phyloP scores from a whole-genome alignment of 64 coral and sea anemone genomes.

The Acropora tenuis region DNA sequence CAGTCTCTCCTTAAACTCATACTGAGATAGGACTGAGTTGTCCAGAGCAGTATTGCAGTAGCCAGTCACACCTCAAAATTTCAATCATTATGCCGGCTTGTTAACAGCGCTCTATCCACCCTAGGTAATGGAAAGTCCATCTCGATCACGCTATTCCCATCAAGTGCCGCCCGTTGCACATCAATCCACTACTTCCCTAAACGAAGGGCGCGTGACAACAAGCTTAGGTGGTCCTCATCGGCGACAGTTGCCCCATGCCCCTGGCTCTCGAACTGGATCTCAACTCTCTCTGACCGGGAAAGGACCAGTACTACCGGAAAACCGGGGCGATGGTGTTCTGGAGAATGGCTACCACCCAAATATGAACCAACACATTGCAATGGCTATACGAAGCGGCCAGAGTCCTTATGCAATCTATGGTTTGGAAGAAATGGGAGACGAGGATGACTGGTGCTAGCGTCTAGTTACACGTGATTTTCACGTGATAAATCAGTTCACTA shows the following conservation, averaged over 20 bases:
- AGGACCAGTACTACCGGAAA: conserved; percentile 68
- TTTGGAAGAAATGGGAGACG: conserved; percentile 90
- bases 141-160: conserved; percentile 51
- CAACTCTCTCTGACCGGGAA: conserved; percentile 92
- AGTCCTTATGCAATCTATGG: conserved; percentile 99
- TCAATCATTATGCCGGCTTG: too few species aligned
- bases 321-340: conserved; percentile 82
- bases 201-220: conserved; percentile 88
- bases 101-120: background rate
- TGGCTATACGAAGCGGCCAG: conserved; percentile 98
- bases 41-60: too few species aligned
- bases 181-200: conserved; percentile 89
- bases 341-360: conserved; percentile 98
- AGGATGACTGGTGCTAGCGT: conserved; percentile 96
- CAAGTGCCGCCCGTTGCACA: conserved; percentile 53
- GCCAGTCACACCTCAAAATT: too few species aligned
- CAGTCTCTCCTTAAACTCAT: background rate
- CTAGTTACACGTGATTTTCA: conserved; percentile 13
- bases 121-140: conserved; percentile 46
- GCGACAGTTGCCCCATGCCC: conserved; percentile 85
- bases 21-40: too few species aligned
- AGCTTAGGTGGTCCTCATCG: conserved; percentile 58
- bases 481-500: conserved; percentile 25
- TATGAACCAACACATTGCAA: conserved; percentile 99
- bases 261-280: conserved; percentile 81